Evolutionary conservation across 1,140 invertebrate genomes (phyloP).

Genomic region (Neotoxoptera formosana): DNA sequence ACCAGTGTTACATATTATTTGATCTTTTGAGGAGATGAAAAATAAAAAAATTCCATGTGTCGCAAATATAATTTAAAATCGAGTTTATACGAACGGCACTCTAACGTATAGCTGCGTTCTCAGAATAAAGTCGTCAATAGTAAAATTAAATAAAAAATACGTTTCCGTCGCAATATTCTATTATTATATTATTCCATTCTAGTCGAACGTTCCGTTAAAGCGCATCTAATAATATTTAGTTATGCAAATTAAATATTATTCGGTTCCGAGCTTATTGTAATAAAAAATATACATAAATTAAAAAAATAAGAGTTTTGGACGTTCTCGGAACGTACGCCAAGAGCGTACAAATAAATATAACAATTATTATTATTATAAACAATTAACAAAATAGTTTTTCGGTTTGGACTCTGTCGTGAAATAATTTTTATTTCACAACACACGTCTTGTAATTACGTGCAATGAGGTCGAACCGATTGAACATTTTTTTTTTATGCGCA

Average conservation of each 20-base stretch:
- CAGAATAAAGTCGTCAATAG: not conserved
- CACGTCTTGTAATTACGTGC: not conserved
- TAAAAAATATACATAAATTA: not conserved
- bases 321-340: not conserved
- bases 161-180: not conserved
- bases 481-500: not conserved
- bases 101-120: not conserved
- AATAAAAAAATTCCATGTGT: not conserved
- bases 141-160: not conserved
- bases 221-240: not conserved
- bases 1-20: not conserved
- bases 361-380: too few species aligned
- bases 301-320: not conserved
- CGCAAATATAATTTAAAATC: not conserved
- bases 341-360: not conserved
- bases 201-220: not conserved
- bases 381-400: not conserved
- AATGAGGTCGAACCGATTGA: slow-evolving; percentile 26
- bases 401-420: not conserved
- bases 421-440: too few species aligned
- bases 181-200: not conserved
- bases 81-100: not conserved
- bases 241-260: not conserved
- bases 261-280: not conserved
- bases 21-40: not conserved